A percentile compares a stretch with the other conserved stretches of the same genome.
phyloP scores from a whole-genome alignment of 2,113 vertebrate genomes.

The Calyptommatus sinebrachiatus region DNA sequence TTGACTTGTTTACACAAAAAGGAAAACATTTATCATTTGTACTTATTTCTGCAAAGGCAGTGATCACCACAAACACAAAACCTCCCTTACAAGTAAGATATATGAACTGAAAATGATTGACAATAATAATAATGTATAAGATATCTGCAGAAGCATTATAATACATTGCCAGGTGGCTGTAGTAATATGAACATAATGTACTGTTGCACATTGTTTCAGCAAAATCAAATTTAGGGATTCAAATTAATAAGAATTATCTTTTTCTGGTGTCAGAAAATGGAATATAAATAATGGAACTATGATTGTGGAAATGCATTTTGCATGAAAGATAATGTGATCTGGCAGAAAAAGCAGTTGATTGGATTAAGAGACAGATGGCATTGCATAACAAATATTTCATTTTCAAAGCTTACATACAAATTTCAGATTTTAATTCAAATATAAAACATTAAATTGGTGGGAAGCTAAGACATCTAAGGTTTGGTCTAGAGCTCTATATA shows the following conservation, averaged over 20 bases:
- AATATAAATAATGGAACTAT: conserved; percentile 27
- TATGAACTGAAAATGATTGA: background rate
- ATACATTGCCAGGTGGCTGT: background rate
- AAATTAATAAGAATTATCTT: conserved; percentile 1
- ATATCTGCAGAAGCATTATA: background rate
- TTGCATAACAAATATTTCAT: conserved; percentile 9
- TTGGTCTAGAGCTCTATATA: background rate
- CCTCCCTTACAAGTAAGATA: background rate
- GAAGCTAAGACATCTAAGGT: background rate
- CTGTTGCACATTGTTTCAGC: background rate
- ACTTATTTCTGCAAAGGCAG: background rate
- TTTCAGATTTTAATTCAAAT: conserved; percentile 10
- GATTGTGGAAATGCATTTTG: conserved; percentile 22
- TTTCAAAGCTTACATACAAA: background rate
- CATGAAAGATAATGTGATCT: conserved; percentile 28
- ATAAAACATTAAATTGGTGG: background rate
- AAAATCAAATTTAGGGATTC: conserved; percentile 6
- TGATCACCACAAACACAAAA: accelerated
- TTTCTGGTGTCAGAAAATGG: conserved; percentile 15
- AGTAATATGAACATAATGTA: background rate
- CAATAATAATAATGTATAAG: background rate
- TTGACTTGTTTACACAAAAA: background rate
- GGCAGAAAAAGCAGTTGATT: conserved; percentile 25
- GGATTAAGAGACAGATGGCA: conserved; percentile 27
- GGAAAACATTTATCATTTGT: background rate